Conservation (phyloP, 2,113 vertebrate species). For the Lagopus muta region DNA sequence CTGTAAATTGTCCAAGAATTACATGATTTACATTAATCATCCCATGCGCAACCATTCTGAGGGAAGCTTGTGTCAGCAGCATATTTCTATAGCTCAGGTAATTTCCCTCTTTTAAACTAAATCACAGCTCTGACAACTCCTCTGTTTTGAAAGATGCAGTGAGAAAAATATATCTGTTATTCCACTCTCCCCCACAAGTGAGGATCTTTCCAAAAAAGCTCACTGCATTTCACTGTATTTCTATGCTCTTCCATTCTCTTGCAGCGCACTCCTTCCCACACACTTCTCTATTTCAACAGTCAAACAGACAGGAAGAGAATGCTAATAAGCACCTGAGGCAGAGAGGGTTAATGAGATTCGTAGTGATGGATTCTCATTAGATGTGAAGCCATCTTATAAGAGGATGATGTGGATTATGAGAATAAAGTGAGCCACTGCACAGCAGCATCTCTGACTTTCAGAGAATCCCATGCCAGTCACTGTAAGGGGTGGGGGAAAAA, state of each 20-base stretch:
- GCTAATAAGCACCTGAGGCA: background rate
- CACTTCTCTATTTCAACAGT: background rate
- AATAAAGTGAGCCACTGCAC: background rate
- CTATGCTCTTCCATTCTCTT: background rate
- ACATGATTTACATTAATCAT: constrained; percentile 20
- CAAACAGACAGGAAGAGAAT: background rate
- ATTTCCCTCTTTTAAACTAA: constrained; percentile 10
- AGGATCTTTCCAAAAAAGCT: background rate
- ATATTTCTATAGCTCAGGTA: background rate
- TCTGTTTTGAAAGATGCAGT: background rate
- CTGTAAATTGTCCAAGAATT: background rate
- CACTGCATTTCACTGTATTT: background rate
- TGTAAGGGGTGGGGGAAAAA: background rate
- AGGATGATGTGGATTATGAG: background rate
- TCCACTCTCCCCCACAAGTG: background rate
- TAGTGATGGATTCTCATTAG: background rate
- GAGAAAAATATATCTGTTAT: background rate
- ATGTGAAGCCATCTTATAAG: background rate
- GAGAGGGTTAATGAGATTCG: background rate
- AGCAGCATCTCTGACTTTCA: background rate
- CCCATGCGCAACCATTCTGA: background rate
- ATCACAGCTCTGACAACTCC: background rate
- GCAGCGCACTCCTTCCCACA: background rate
- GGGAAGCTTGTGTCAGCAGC: constrained; percentile 1
- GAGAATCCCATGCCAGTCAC: background rate